phyloP scores from a whole-genome alignment of 2,113 vertebrate species.

The Phyllostomus discolor region DNA sequence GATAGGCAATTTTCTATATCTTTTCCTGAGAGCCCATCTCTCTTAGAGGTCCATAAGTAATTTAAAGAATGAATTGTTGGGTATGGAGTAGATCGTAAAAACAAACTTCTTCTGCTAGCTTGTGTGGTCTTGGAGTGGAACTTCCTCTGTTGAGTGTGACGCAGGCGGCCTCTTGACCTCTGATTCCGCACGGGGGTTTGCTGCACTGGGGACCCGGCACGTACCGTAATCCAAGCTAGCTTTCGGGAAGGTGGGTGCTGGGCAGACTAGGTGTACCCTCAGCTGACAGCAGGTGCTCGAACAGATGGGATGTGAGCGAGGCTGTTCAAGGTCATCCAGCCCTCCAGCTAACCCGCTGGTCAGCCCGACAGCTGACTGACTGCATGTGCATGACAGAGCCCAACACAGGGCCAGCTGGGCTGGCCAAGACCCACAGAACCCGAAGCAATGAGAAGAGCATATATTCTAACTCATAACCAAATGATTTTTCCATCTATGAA shows the following conservation, averaged over 20 bases:
- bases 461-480: background rate
- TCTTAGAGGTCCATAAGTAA: background rate
- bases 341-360: background rate
- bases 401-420: background rate
- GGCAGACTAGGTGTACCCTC: background rate
- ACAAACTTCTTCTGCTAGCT: background rate
- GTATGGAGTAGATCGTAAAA: background rate
- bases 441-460: background rate
- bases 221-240: too few relatives aligned
- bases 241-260: background rate
- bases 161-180: background rate
- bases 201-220: background rate
- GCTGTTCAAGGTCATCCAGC: background rate
- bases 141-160: background rate
- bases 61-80: background rate
- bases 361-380: background rate
- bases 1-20: background rate
- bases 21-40: background rate
- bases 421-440: background rate
- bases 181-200: background rate
- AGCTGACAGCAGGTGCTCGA: background rate
- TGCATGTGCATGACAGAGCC: background rate
- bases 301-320: background rate
- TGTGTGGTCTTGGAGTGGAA: background rate
- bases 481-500: background rate